phyloP scores from a whole-genome alignment of 1,140 invertebrate genomes.

The Neodiprion virginianus region DNA sequence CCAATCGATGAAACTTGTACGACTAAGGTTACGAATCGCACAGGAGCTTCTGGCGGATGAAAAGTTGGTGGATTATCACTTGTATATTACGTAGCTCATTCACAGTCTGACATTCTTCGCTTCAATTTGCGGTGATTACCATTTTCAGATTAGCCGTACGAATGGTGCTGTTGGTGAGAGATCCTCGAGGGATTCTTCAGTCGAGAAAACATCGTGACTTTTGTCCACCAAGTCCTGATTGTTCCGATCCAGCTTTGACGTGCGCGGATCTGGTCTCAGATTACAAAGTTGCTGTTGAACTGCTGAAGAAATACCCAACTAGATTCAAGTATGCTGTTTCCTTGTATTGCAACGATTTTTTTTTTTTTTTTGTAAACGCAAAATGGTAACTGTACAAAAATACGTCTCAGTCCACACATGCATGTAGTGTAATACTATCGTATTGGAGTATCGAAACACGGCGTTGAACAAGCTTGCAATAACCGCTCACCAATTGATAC shows the following conservation, averaged over 20 bases:
- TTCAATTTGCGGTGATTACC: not conserved
- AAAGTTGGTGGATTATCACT: slow-evolving; percentile 63
- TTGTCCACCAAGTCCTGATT: slow-evolving; percentile 84
- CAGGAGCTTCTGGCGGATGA: slow-evolving; percentile 75
- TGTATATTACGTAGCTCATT: no score
- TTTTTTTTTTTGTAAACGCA: no score
- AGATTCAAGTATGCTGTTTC: slow-evolving; percentile 70
- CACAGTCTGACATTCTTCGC: no score
- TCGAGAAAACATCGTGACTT: slow-evolving; percentile 84
- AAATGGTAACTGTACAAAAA: no score
- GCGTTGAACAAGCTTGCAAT: no score
- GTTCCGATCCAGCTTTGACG: slow-evolving; percentile 75
- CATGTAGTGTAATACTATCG: no score
- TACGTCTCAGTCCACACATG: no score
- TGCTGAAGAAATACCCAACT: slow-evolving; percentile 73
- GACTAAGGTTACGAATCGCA: slow-evolving; percentile 75
- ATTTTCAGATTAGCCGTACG: slow-evolving; percentile 73
- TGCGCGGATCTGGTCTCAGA: slow-evolving; percentile 85
- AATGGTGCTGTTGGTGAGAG: slow-evolving; percentile 80
- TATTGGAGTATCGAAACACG: no score
- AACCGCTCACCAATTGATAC: no score
- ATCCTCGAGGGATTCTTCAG: slow-evolving; percentile 86
- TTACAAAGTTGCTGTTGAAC: slow-evolving; percentile 74
- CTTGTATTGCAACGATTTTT: not conserved
- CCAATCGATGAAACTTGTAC: slow-evolving; percentile 86